A percentile compares a stretch with the other conserved stretches of the same genome.
Conservation (phyloP, 1,140 invertebrate species). For the Pachypeltis micranthus region DNA sequence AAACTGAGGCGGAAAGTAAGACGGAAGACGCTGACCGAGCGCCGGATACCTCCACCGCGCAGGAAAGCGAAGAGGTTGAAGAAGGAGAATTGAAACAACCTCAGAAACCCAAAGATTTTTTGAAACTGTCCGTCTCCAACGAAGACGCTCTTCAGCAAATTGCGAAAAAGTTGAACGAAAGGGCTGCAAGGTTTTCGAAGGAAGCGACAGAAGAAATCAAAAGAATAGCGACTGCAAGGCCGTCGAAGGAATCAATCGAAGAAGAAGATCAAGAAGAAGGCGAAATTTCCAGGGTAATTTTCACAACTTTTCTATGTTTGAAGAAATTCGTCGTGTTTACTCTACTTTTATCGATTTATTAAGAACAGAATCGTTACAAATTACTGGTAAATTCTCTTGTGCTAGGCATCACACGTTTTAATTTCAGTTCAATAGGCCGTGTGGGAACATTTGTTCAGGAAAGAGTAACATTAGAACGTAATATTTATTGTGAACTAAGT, state of each 20-base stretch:
- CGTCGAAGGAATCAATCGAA: background rate
- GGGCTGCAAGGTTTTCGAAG: constrained; percentile 3
- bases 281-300: background rate
- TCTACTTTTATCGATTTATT: too few relatives aligned
- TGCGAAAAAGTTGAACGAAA: constrained; percentile 2
- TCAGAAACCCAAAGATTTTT: background rate
- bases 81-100: constrained; percentile 1
- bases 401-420: too few relatives aligned
- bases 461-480: too few relatives aligned
- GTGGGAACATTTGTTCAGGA: too few relatives aligned
- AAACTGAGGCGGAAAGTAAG: constrained; percentile 22
- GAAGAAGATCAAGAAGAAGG: background rate
- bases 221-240: background rate
- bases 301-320: too few relatives aligned
- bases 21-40: constrained; percentile 18
- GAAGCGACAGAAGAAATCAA: background rate
- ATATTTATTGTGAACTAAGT: too few relatives aligned
- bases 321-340: too few relatives aligned
- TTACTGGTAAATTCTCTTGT: too few relatives aligned
- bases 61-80: background rate
- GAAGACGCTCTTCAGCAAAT: constrained; percentile 1
- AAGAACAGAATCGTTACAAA: too few relatives aligned
- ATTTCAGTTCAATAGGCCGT: too few relatives aligned
- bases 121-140: background rate
- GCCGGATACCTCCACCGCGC: background rate